Conservation (phyloP, 2,888 invertebrate genomes). For the Agrochola lota region DNA sequence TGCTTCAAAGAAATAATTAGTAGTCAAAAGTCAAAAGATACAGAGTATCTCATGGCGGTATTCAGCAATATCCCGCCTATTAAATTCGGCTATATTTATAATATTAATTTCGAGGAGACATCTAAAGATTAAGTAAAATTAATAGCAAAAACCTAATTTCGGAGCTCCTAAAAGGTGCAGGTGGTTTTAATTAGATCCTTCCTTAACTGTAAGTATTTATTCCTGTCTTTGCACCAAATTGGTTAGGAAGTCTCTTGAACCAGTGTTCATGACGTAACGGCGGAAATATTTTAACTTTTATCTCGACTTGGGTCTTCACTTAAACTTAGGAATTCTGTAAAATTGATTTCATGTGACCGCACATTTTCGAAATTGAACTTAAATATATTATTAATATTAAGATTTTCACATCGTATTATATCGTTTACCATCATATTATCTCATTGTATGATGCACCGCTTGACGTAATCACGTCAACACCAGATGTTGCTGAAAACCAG, state of each 20-base stretch:
- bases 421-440: too few relatives aligned
- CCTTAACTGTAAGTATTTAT: slow-evolving; percentile 12
- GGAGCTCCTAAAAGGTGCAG: slow-evolving; percentile 36
- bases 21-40: background rate
- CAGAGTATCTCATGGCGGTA: background rate
- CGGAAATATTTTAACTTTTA: background rate
- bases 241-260: background rate
- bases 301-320: background rate
- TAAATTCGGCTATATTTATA: background rate
- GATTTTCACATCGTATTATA: too few relatives aligned
- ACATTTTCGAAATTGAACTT: background rate
- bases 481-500: too few relatives aligned
- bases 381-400: too few relatives aligned
- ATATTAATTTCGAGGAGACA: slow-evolving; percentile 25
- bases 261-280: background rate
- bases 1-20: background rate
- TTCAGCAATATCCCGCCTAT: background rate
- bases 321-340: background rate
- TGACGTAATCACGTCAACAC: too few relatives aligned
- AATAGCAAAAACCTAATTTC: slow-evolving; percentile 9
- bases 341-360: background rate
- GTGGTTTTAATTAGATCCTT: slow-evolving; percentile 51
- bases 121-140: slow-evolving; percentile 29
- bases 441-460: too few relatives aligned
- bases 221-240: background rate